phyloP scores from a whole-genome alignment of 2,113 vertebrate genomes.

The Rousettus leschenaultii region DNA sequence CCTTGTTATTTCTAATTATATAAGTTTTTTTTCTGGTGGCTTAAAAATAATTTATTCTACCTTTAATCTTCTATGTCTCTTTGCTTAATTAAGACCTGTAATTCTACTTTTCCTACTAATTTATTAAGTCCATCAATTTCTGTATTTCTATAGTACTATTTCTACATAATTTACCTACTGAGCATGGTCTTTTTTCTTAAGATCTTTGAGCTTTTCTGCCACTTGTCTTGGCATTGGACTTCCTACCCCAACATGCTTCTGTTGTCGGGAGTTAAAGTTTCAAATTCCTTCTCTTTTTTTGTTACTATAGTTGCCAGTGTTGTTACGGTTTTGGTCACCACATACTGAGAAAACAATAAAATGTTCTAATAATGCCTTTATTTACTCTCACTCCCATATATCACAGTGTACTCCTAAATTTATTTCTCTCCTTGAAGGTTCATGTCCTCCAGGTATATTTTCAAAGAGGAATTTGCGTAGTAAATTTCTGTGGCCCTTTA shows the following conservation, averaged over 20 bases:
- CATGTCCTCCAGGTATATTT: not conserved
- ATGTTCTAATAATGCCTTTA: not conserved
- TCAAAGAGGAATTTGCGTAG: not conserved
- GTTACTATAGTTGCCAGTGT: rapidly evolving
- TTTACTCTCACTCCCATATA: not conserved
- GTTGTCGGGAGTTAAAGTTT: not conserved
- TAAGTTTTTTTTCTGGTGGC: not conserved
- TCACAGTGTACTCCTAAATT: too few species aligned
- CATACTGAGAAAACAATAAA: not conserved
- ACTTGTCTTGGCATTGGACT: rapidly evolving
- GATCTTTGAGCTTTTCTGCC: rapidly evolving
- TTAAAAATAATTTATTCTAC: not conserved
- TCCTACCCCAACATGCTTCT: rapidly evolving
- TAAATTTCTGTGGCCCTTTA: too few species aligned
- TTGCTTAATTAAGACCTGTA: not conserved
- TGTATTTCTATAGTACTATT: not conserved
- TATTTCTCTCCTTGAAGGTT: not conserved
- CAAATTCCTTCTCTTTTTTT: not conserved
- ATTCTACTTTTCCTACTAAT: not conserved
- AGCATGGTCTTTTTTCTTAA: rapidly evolving
- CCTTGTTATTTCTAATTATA: not conserved
- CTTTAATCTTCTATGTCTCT: not conserved
- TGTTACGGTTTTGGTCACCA: not conserved
- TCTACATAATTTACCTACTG: too few species aligned
- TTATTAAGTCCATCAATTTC: not conserved